These are phyloP conservation scores for Hydroisotoma schaefferi DNA, from an alignment of 2,888 invertebrate genomes.

Conservation along the genomic window DNA sequence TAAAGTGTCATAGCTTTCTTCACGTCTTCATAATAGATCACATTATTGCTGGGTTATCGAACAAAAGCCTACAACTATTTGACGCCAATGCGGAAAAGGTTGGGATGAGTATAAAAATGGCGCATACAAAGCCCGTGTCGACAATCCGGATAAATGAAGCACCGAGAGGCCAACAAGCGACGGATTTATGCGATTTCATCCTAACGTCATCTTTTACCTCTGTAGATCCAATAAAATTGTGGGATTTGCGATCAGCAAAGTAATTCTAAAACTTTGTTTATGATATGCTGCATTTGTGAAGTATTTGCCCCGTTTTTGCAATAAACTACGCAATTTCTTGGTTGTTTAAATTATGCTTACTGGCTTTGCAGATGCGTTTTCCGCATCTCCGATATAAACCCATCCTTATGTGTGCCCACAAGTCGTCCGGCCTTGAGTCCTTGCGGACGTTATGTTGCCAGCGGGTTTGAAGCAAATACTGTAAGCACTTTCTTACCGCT, in stretches of 20 bases:
- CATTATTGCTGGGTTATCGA: conserved; percentile 39
- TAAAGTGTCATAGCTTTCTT: not conserved
- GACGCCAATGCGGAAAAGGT: conserved; percentile 43
- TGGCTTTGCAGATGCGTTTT: conserved; percentile 33
- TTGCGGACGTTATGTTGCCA: conserved; percentile 46
- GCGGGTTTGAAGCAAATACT: conserved; percentile 43
- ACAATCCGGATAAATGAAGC: conserved; percentile 46
- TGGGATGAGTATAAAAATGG: conserved; percentile 21
- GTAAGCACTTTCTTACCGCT: conserved; percentile 21
- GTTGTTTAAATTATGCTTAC: no score
- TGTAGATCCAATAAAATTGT: conserved; percentile 42
- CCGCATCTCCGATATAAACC: conserved; percentile 40
- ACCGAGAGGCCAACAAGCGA: conserved; percentile 33
- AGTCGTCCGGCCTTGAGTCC: conserved; percentile 40
- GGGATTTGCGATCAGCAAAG: conserved; percentile 43
- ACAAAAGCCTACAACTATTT: conserved; percentile 38
- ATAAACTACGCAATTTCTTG: no score
- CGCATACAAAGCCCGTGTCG: conserved; percentile 40
- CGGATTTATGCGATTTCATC: conserved; percentile 34
- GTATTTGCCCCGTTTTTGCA: no score
- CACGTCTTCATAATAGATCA: conserved; percentile 24
- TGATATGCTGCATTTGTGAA: no score
- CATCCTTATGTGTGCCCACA: conserved; percentile 29
- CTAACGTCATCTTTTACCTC: conserved; percentile 35
- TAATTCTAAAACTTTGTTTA: conserved; percentile 14